Evolutionary conservation across 1,140 invertebrate species (phyloP).

Genomic region (Tetragnatha versicolor): DNA sequence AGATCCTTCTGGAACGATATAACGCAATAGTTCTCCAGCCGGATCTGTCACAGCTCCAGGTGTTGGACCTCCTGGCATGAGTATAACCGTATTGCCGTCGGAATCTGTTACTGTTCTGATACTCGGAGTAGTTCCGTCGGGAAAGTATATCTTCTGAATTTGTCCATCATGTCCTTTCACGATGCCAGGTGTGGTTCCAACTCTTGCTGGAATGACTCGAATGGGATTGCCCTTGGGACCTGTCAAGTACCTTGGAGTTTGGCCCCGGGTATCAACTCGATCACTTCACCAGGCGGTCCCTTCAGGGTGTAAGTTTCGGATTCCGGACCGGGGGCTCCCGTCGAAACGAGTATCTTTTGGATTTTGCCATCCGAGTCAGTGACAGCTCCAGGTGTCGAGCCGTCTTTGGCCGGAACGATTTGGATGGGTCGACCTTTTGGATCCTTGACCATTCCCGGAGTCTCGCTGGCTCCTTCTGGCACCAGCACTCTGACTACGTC

Average conservation of each 20-base stretch:
- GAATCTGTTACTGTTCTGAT: conserved; percentile 13
- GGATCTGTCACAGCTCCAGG: not conserved
- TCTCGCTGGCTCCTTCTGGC: conserved; percentile 2
- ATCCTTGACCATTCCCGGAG: not conserved
- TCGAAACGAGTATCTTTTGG: not conserved
- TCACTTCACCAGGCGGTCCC: not conserved
- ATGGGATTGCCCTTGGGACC: not conserved
- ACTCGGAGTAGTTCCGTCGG: not conserved
- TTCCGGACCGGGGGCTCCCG: not conserved
- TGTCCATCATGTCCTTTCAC: not conserved
- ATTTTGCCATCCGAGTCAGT: not conserved
- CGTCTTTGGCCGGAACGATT: conserved; percentile 14
- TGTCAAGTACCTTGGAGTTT: too few species aligned
- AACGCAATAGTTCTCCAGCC: not conserved
- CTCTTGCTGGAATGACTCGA: not conserved
- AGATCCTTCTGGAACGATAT: conserved; percentile 3
- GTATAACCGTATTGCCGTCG: not conserved
- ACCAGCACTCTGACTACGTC: not conserved
- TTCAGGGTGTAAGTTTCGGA: too few species aligned
- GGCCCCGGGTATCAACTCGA: too few species aligned
- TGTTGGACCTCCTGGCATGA: conserved; percentile 3
- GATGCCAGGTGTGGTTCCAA: conserved; percentile 8
- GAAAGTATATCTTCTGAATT: not conserved
- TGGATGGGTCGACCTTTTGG: conserved; percentile 8
- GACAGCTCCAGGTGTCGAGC: conserved; percentile 7